Base-by-base conservation (phyloP, 1,140 invertebrate species). In the Polyergus mexicanus region DNA sequence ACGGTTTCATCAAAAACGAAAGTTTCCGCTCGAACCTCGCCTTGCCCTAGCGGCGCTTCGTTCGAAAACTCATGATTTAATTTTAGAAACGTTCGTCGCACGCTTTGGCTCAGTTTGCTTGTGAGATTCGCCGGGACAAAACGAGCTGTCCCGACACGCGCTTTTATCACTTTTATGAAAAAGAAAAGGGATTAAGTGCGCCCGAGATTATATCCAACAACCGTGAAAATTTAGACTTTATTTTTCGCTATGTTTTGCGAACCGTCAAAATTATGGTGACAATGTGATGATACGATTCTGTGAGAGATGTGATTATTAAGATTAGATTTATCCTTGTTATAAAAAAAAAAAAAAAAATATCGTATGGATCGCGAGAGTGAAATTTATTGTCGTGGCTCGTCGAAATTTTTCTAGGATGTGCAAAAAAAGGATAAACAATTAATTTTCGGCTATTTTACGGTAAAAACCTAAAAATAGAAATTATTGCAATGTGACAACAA, bases 51-150 rank as follows among this genome's bases (percentile, higher is more conserved):
- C 80, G 89, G 90, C 92, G 90, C 91, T 89, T 62, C 72, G 56
- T 85, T 86, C 86, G 54, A 83, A 71, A 74, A 84, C 75, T 90
- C 85, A 54, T 58, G 87, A 88, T 90, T 91, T 93, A 93, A 93
- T 93, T 93, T 92, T 93, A 93, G 92, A 92, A 89, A 19, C 25
- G 54, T 88, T 91, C 84, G 65, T 81, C 80, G 22, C 72, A 22
- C 47, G 47, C 35, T 25, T 44, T 65, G 51, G 76, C 83, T 90
- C 88, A 90, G 89, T 90, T 13, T 35, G 56, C 86, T 85, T 86
- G 75, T 63, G 72, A 77, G 81, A 81, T 80, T 74, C 89, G 68
- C 75, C 89, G 87, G 47, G 78, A 58, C 58, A 44, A 88, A 88
- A 69, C 60, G 56, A 47, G 68, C 47, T 51, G n/a, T 60, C 32